These are phyloP conservation scores for Melanostigma gelatinosum DNA, from an alignment of 2,113 vertebrate genomes.

Conservation along the genomic window DNA sequence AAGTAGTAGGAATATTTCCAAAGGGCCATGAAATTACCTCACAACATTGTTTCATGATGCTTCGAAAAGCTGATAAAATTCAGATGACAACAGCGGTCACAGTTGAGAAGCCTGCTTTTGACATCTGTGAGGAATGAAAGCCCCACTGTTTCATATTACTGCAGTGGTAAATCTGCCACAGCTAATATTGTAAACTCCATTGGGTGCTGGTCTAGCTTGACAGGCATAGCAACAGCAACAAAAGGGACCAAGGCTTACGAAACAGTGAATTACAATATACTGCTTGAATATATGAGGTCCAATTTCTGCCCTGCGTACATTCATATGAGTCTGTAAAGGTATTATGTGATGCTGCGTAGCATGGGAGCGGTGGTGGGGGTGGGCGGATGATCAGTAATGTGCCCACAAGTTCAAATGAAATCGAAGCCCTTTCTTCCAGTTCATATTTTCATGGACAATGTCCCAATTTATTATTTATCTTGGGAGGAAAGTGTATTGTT, in stretches of 20 bases:
- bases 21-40: not conserved
- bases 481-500: slow-evolving; percentile 57
- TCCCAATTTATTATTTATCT: slow-evolving; percentile 75
- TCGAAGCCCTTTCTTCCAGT: slow-evolving; percentile 53
- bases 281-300: not conserved
- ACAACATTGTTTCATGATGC: not conserved
- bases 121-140: not conserved
- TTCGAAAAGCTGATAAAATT: not conserved
- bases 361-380: not conserved
- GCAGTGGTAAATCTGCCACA: not conserved
- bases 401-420: slow-evolving; percentile 62
- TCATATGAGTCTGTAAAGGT: not conserved
- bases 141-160: slow-evolving; percentile 6
- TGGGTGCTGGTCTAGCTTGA: not conserved
- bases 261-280: slow-evolving; percentile 3
- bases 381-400: slow-evolving; percentile 29
- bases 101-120: not conserved
- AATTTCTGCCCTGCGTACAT: not conserved
- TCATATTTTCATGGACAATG: slow-evolving; percentile 68
- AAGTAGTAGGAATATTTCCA: not conserved
- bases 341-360: slow-evolving; percentile 18
- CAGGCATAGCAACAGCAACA: not conserved
- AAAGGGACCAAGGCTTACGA: not conserved
- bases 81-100: not conserved
- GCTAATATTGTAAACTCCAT: slow-evolving; percentile 3